A percentile compares a stretch with the other conserved stretches of the same genome.
These are phyloP conservation scores for Zosterops hypoxanthus DNA, from an alignment of 2,113 vertebrate genomes.

Conservation along the genomic window DNA sequence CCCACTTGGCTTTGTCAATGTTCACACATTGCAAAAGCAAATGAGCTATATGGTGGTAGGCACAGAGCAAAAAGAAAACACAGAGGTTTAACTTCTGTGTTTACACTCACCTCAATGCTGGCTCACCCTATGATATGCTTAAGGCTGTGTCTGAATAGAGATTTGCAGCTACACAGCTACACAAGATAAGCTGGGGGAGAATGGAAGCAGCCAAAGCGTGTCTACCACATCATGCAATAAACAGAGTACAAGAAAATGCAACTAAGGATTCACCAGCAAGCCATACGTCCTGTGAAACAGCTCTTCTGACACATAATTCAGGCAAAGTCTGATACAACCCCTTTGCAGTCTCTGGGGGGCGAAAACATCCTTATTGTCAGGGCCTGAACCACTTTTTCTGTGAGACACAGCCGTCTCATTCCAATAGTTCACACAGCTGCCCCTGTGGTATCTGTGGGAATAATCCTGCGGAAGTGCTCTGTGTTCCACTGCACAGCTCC, in stretches of 20 bases:
- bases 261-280: neutral
- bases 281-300: neutral
- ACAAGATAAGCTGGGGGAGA: neutral
- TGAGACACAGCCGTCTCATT: neutral
- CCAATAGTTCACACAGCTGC: neutral
- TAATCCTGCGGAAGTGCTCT: neutral
- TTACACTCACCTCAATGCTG: neutral
- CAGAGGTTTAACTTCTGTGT: neutral
- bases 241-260: neutral
- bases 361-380: neutral
- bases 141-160: neutral
- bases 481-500: neutral
- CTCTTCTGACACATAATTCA: neutral
- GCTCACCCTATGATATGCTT: neutral
- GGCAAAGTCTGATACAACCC: neutral
- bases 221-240: neutral
- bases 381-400: neutral
- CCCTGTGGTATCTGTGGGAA: neutral
- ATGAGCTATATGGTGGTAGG: neutral
- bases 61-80: neutral
- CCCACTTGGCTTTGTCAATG: neutral
- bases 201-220: neutral
- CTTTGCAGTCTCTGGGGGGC: accelerated
- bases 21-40: neutral
- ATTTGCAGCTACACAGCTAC: neutral